Percentiles rank a stretch among this genome's conserved stretches.
Conservation (phyloP, 1,140 invertebrate genomes). For the Ephestia elutella region DNA sequence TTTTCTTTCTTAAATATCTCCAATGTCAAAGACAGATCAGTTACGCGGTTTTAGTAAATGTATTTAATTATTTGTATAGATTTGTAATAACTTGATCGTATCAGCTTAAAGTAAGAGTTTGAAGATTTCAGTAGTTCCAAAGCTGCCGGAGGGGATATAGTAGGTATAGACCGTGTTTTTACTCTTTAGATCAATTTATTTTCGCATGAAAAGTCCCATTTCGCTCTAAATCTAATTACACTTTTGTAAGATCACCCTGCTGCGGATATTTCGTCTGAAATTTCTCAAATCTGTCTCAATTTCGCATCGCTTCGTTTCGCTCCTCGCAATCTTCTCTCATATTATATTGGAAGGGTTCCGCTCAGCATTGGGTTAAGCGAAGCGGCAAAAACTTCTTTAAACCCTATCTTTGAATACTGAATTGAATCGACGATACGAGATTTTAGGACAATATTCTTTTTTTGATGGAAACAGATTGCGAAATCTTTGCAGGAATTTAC, state of each 20-base stretch:
- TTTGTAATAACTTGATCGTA: too few relatives aligned
- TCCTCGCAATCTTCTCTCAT: constrained; percentile 26
- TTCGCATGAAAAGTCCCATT: background rate
- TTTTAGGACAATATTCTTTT: background rate
- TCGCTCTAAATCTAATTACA: background rate
- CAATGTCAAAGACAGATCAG: too few relatives aligned
- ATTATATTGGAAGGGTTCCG: constrained; percentile 21
- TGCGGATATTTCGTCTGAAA: background rate
- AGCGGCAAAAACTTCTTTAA: constrained; percentile 1
- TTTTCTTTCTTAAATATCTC: too few relatives aligned
- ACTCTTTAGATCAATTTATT: too few relatives aligned
- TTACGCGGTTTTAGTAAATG: too few relatives aligned
- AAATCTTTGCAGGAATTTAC: too few relatives aligned
- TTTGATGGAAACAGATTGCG: background rate
- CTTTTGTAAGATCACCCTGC: background rate
- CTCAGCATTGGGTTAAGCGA: background rate
- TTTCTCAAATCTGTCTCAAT: constrained; percentile 27
- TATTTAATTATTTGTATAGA: too few relatives aligned
- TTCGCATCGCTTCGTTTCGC: constrained; percentile 18
- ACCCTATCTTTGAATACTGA: constrained; percentile 1
- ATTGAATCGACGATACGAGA: background rate
- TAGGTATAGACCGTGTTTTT: too few relatives aligned
- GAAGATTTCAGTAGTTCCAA: too few relatives aligned
- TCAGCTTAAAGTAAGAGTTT: too few relatives aligned
- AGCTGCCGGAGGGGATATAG: too few relatives aligned